Evolutionary conservation across 2,113 vertebrate genomes (phyloP).

Genomic region (Indicator indicator): DNA sequence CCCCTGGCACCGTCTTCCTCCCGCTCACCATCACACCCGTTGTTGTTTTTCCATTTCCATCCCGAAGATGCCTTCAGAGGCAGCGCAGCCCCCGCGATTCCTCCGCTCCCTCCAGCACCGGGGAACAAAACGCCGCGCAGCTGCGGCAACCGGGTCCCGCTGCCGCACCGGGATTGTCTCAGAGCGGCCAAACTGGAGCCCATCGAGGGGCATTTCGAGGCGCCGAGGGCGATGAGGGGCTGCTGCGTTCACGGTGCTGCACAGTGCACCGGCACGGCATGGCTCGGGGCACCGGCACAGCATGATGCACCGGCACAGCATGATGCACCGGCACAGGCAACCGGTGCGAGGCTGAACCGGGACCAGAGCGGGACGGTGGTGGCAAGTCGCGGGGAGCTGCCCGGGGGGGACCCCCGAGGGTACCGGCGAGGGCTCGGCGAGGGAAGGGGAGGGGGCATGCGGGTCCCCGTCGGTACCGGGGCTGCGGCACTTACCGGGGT

Average conservation of each 20-base stretch:
- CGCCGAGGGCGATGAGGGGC: neutral
- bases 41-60: neutral
- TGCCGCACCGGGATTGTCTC: neutral
- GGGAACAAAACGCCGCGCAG: neutral
- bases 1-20: neutral
- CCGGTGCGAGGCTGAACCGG: neutral
- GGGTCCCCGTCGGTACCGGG: neutral
- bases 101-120: neutral
- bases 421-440: neutral
- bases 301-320: neutral
- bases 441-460: neutral
- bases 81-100: neutral
- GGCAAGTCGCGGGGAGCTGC: neutral
- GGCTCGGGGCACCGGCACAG: neutral
- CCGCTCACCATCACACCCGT: neutral
- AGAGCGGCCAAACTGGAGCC: neutral
- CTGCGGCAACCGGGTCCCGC: neutral
- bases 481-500: conserved; percentile 44
- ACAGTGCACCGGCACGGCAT: neutral
- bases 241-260: neutral
- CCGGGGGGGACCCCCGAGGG: neutral
- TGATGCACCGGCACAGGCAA: neutral
- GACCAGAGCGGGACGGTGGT: neutral
- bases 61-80: neutral
- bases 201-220: neutral